These are phyloP conservation scores for Eilema griseolum DNA, from an alignment of 2,888 invertebrate genomes.

Conservation along the genomic window DNA sequence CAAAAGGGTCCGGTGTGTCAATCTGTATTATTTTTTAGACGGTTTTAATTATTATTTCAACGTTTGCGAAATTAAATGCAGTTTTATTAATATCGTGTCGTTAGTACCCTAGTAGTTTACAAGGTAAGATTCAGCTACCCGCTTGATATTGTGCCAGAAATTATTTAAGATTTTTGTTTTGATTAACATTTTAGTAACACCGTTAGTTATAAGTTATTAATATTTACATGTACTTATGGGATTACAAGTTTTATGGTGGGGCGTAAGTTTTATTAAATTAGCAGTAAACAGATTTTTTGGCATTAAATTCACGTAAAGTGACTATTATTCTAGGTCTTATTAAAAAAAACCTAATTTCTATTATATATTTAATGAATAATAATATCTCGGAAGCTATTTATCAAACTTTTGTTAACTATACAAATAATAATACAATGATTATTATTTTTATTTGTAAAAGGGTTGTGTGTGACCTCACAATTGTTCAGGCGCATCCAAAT, in stretches of 20 bases:
- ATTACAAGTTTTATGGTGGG: background rate
- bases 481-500: slow-evolving; percentile 69
- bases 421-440: slow-evolving; percentile 30
- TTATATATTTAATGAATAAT: background rate
- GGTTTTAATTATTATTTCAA: slow-evolving; percentile 69
- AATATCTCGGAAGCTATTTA: background rate
- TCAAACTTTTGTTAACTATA: slow-evolving; percentile 29
- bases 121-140: slow-evolving; percentile 1
- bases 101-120: slow-evolving; percentile 21
- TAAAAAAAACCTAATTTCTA: background rate
- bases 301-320: background rate
- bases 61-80: slow-evolving; percentile 36
- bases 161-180: background rate
- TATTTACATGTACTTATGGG: background rate
- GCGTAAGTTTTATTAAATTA: too few relatives aligned
- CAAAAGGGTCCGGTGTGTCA: slow-evolving; percentile 75
- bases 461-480: slow-evolving; percentile 69
- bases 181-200: background rate
- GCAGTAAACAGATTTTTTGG: too few relatives aligned
- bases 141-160: background rate
- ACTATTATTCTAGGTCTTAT: background rate
- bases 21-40: slow-evolving; percentile 65
- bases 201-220: background rate
- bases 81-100: slow-evolving; percentile 40
- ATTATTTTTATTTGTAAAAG: slow-evolving; percentile 49